Evolutionary conservation across 2,797 vertebrate genomes (phyloP).

Genomic region (Siniperca scherzeri): DNA sequence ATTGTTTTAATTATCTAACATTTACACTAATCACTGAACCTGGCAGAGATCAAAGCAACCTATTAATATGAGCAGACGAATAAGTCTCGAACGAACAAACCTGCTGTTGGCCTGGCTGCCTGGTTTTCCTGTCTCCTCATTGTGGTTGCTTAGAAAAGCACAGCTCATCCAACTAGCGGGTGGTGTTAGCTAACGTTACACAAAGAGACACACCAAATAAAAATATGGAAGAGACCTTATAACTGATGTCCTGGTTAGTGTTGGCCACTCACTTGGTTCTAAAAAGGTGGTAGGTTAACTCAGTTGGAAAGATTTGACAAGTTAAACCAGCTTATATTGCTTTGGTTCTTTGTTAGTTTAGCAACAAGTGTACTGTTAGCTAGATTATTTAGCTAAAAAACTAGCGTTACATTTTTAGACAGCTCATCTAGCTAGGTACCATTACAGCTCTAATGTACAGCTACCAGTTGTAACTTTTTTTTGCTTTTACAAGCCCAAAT

Average conservation of each 20-base stretch:
- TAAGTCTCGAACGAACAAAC: constrained; percentile 49
- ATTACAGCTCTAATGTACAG: neutral
- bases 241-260: neutral
- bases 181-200: neutral
- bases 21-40: neutral
- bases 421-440: neutral
- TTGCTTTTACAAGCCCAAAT: neutral
- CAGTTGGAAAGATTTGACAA: neutral
- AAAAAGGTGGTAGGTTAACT: neutral
- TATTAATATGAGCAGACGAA: neutral
- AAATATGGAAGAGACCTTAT: accelerated
- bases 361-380: neutral
- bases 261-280: neutral
- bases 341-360: neutral
- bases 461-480: neutral
- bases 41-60: neutral
- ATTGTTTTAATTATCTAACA: neutral
- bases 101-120: constrained; percentile 67
- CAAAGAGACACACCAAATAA: neutral
- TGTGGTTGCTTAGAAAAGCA: neutral
- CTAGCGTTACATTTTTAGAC: neutral
- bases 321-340: neutral
- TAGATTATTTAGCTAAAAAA: constrained; percentile 9
- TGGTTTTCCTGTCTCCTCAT: constrained; percentile 82
- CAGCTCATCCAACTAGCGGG: neutral